Percentiles rank a stretch among this genome's conserved stretches.
phyloP scores from a whole-genome alignment of 2,888 invertebrate genomes.

The Trissolcus japonicus region DNA sequence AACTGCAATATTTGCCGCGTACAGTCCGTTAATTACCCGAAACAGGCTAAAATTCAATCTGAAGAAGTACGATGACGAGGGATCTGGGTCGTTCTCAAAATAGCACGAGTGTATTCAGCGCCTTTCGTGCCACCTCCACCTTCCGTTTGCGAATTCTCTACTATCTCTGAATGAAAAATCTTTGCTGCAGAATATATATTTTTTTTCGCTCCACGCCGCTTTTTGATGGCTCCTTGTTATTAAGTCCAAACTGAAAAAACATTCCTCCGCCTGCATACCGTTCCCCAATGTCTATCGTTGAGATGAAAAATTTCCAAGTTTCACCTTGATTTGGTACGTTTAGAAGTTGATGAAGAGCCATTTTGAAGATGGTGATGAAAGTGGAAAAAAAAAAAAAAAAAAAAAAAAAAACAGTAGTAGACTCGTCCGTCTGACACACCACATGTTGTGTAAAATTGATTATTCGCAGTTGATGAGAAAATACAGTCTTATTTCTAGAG shows the following conservation, averaged over 20 bases:
- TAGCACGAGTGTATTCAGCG: constrained; percentile 71
- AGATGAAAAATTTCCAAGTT: no score
- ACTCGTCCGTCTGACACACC: no score
- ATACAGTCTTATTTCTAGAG: background rate
- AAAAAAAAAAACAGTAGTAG: background rate
- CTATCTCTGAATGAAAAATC: constrained; percentile 67
- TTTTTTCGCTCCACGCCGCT: constrained; percentile 16
- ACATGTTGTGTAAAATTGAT: no score
- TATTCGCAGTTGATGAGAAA: background rate
- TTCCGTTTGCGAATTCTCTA: constrained; percentile 22
- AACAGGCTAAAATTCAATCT: constrained; percentile 69
- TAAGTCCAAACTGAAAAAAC: background rate
- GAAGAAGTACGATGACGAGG: constrained; percentile 63
- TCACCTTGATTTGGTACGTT: no score
- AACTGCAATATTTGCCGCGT: constrained; percentile 56
- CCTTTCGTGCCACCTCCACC: constrained; percentile 60
- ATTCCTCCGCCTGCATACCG: no score
- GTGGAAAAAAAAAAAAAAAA: no score
- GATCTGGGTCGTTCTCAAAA: constrained; percentile 73
- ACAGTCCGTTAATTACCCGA: constrained; percentile 71
- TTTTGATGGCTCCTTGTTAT: background rate
- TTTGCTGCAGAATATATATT: constrained; percentile 53
- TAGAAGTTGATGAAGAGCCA: background rate
- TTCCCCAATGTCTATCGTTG: no score
- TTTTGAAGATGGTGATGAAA: background rate